Evolutionary conservation across 64 coral and sea anemone genomes (phyloP).

Genomic region (Stichodactyla mertensii): DNA sequence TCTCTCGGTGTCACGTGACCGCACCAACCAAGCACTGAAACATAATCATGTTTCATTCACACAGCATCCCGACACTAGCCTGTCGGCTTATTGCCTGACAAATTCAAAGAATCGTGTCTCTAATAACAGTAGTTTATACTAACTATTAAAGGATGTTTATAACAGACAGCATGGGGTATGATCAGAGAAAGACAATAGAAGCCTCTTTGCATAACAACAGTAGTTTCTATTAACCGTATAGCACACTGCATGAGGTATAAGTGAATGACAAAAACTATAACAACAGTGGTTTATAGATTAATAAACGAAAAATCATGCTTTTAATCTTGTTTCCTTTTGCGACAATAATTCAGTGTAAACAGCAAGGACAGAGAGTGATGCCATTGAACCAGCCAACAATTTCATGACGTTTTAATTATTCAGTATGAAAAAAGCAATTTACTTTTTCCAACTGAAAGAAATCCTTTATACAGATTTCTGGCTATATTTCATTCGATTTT

Average conservation of each 20-base stretch:
- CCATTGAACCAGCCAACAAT: neutral
- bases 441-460: neutral
- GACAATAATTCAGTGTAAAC: neutral
- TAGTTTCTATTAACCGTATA: too few relatives aligned
- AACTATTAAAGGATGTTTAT: neutral
- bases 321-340: neutral
- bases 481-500: neutral
- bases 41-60: too few relatives aligned
- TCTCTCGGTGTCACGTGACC: too few relatives aligned
- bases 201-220: too few relatives aligned
- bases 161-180: neutral
- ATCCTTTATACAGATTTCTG: neutral
- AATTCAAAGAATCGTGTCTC: too few relatives aligned
- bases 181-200: too few relatives aligned
- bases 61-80: too few relatives aligned
- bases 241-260: neutral
- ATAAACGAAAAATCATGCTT: neutral
- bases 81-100: too few relatives aligned
- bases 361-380: neutral
- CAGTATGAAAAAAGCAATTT: neutral
- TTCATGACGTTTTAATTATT: neutral
- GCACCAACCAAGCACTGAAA: too few relatives aligned
- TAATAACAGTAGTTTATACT: neutral
- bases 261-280: neutral
- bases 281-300: neutral